phyloP scores from a whole-genome alignment of 2,113 vertebrate species.

The Bos indicus region DNA sequence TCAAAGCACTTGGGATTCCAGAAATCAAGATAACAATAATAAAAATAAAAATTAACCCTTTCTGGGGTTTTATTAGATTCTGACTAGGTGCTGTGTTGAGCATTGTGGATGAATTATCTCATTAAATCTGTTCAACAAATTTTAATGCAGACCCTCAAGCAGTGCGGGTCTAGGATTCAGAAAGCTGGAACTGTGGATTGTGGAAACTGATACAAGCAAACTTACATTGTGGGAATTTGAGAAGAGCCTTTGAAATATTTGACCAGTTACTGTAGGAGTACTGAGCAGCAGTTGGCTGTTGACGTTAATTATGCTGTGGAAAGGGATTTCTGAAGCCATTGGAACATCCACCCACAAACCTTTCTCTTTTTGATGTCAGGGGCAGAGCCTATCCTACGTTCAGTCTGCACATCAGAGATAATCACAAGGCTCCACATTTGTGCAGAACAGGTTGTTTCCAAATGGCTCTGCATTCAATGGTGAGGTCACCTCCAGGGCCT shows the following conservation, averaged over 20 bases:
- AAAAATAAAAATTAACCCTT: neutral
- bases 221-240: neutral
- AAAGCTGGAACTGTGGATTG: neutral
- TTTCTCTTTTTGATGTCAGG: slow-evolving; percentile 41
- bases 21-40: neutral
- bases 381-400: neutral
- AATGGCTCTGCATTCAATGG: slow-evolving; percentile 32
- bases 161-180: neutral
- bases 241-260: neutral
- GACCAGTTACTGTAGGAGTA: neutral
- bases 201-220: neutral
- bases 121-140: neutral
- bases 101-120: neutral
- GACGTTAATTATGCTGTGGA: slow-evolving; percentile 40
- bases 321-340: slow-evolving; percentile 36
- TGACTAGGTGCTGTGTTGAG: neutral
- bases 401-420: slow-evolving; percentile 8
- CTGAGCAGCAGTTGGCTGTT: neutral
- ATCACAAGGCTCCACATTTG: slow-evolving; percentile 41
- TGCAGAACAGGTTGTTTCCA: slow-evolving; percentile 65
- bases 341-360: slow-evolving; percentile 58
- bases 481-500: slow-evolving; percentile 27
- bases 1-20: neutral
- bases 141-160: neutral
- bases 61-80: neutral